These are phyloP conservation scores for Poeciliopsis infans DNA, from an alignment of 2,797 vertebrate species.

Conservation along the genomic window DNA sequence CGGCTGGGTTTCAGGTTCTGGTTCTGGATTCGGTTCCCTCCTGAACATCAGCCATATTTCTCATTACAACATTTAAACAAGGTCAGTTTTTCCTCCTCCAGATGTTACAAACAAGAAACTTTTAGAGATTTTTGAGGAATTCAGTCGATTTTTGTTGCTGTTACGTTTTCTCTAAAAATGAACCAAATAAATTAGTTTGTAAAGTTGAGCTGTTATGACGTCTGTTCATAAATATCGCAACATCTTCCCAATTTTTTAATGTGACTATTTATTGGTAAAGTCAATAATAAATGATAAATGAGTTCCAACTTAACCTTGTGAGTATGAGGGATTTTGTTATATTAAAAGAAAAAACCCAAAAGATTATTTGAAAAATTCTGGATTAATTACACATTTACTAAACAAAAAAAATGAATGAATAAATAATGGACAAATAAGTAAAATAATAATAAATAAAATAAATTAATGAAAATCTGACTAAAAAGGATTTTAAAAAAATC, in stretches of 20 bases:
- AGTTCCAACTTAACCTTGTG: not conserved
- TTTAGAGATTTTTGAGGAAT: not conserved
- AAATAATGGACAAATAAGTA: not conserved
- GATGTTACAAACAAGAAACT: not conserved
- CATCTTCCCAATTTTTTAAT: not conserved
- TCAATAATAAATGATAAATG: not conserved
- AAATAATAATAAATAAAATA: not conserved
- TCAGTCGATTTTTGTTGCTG: not conserved
- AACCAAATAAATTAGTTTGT: not conserved
- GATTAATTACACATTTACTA: not conserved
- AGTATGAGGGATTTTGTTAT: not conserved
- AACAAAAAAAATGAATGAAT: not conserved
- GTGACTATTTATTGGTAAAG: not conserved
- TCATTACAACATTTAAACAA: too few species aligned
- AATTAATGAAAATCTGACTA: not conserved
- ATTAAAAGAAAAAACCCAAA: too few species aligned
- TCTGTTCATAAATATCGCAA: not conserved
- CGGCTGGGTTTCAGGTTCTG: slow-evolving; percentile 25
- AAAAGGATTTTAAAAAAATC: not conserved
- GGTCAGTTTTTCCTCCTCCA: too few species aligned
- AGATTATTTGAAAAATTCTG: not conserved
- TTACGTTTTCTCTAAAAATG: not conserved
- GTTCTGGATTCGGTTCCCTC: not conserved
- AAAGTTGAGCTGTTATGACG: not conserved
- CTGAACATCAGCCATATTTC: not conserved